Evolutionary conservation across 1,140 invertebrate species (phyloP).

Genomic region (Uloborus diversus): DNA sequence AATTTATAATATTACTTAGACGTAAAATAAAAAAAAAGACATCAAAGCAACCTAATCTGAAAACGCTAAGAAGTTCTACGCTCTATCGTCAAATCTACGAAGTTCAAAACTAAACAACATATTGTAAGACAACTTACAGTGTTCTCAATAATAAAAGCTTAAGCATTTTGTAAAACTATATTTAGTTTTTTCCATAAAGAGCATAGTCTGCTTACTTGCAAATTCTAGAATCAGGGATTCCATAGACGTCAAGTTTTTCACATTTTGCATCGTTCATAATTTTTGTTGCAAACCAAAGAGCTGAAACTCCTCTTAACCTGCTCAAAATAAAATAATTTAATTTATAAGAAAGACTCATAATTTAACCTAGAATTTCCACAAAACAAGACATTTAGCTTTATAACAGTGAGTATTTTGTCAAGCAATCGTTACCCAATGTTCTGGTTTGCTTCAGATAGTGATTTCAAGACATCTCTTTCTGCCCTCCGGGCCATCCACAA

Average conservation of each 20-base stretch:
- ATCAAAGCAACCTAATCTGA: no score
- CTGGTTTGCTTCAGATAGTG: not conserved
- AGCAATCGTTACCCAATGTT: not conserved
- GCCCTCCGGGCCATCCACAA: not conserved
- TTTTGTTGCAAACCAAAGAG: slow-evolving; percentile 1
- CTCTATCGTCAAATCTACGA: no score
- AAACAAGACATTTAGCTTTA: no score
- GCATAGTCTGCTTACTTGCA: not conserved
- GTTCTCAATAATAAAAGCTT: no score
- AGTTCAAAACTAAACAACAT: no score
- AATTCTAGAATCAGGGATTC: not conserved
- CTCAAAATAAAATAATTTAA: not conserved
- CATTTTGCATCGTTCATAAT: slow-evolving; percentile 7
- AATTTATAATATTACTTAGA: no score
- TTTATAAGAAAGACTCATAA: not conserved
- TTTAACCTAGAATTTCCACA: not conserved
- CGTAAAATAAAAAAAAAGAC: no score
- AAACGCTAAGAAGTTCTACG: no score
- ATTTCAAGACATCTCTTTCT: not conserved
- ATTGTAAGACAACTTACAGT: no score
- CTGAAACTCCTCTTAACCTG: not conserved
- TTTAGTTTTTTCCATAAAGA: no score
- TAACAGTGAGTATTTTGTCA: no score
- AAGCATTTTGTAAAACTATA: no score
- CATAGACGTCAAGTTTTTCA: not conserved